Percentiles rank a stretch among this genome's conserved stretches.
Evolutionary conservation across 2,113 vertebrate genomes (phyloP).

Genomic region (Semicossyphus pulcher): DNA sequence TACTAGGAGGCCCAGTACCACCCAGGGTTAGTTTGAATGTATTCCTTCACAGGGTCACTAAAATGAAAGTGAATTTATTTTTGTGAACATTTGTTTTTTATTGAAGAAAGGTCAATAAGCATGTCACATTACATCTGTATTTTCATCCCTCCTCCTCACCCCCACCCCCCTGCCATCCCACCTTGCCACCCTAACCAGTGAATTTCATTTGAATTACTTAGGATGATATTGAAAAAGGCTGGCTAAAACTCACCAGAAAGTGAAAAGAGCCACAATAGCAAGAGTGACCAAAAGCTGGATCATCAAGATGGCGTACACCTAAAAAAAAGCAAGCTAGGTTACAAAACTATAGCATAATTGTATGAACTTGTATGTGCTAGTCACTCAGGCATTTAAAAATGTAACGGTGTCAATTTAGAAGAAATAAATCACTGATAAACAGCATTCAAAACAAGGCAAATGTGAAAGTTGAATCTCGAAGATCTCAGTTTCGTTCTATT

Average conservation of each 20-base stretch:
- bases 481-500: too few species aligned
- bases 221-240: neutral
- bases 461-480: too few species aligned
- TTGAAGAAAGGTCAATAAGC: too few species aligned
- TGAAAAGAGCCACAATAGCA: slow-evolving; percentile 90
- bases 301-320: slow-evolving; percentile 93
- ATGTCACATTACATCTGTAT: too few species aligned
- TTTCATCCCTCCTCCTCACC: too few species aligned
- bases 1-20: slow-evolving; percentile 98
- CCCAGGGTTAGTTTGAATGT: slow-evolving; percentile 89
- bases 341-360: neutral
- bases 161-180: too few species aligned
- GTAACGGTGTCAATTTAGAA: neutral
- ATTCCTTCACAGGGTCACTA: slow-evolving; percentile 90
- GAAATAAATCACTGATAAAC: neutral
- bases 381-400: slow-evolving; percentile 4
- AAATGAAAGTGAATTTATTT: too few species aligned
- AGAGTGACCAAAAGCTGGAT: slow-evolving; percentile 91
- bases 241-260: slow-evolving; percentile 88
- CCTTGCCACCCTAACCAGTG: too few species aligned
- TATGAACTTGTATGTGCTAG: too few species aligned
- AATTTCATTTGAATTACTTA: neutral
- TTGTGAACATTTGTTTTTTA: too few species aligned
- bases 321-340: slow-evolving; percentile 8
- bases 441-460: neutral